These are phyloP conservation scores for Seriola dumerili DNA, from an alignment of 2,113 vertebrate genomes.

Conservation along the genomic window DNA sequence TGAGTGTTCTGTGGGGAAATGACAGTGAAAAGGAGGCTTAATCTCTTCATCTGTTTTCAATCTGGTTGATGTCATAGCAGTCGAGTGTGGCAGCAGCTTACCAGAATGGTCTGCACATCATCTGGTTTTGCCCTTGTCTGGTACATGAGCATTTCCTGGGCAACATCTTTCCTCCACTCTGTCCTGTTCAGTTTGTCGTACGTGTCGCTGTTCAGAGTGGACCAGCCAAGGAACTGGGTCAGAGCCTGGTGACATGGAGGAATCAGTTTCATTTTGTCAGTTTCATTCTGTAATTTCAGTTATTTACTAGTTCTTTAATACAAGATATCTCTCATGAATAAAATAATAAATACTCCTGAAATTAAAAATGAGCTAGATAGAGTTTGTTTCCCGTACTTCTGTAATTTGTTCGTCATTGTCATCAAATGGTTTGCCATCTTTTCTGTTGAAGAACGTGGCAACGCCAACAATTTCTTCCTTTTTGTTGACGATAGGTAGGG, in stretches of 20 bases:
- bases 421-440: conserved; percentile 93
- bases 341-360: background rate
- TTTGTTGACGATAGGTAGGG: conserved; percentile 96
- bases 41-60: background rate
- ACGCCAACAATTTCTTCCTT: conserved; percentile 97
- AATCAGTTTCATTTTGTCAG: background rate
- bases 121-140: conserved; percentile 87
- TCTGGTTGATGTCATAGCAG: background rate
- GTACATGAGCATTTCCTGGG: conserved; percentile 93
- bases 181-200: conserved; percentile 93
- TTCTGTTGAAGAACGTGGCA: conserved; percentile 94
- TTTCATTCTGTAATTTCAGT: background rate
- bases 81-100: conserved; percentile 71
- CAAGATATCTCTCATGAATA: background rate
- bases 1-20: conserved; percentile 87
- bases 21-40: background rate
- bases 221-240: conserved; percentile 96
- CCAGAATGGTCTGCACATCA: conserved; percentile 91
- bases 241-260: conserved; percentile 84
- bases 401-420: conserved; percentile 94
- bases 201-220: conserved; percentile 92
- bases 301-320: background rate
- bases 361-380: background rate
- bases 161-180: conserved; percentile 91
- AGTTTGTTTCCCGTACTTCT: conserved; percentile 82